Evolutionary conservation across 2,888 invertebrate genomes (phyloP).

Genomic region (Calliopum simillimum): DNA sequence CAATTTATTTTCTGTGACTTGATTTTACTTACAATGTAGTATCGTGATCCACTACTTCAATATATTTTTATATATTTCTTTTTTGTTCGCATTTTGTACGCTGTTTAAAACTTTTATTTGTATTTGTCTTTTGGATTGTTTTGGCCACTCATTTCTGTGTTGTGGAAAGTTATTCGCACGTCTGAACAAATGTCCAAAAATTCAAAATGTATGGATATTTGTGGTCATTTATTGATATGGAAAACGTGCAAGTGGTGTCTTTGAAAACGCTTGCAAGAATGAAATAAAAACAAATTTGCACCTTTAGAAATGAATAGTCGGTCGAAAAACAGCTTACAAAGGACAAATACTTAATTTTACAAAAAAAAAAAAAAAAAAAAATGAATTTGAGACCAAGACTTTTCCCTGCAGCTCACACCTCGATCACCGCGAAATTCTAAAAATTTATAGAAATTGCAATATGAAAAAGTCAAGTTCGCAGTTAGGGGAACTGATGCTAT

Average conservation of each 20-base stretch:
- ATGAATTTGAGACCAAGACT: neutral
- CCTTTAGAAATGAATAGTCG: neutral
- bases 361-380: neutral
- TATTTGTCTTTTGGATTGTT: constrained; percentile 36
- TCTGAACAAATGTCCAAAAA: constrained; percentile 30
- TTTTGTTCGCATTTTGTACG: neutral
- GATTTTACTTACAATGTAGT: neutral
- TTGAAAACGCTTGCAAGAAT: neutral
- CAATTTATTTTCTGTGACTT: neutral
- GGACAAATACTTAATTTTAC: neutral
- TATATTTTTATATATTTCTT: neutral
- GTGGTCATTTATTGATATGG: constrained; percentile 34
- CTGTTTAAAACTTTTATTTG: neutral
- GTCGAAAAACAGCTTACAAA: neutral
- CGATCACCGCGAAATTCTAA: no score
- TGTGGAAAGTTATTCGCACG: constrained; percentile 41
- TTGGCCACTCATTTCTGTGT: neutral
- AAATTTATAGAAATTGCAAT: no score
- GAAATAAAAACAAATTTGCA: neutral
- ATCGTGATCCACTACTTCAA: constrained; percentile 7
- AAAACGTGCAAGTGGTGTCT: constrained; percentile 1
- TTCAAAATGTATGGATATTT: neutral
- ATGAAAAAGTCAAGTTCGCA: no score
- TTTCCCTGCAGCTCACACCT: neutral
- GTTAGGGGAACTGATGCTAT: no score